Base-by-base conservation (phyloP, 2,113 vertebrate species). In the Chaetops frenatus region DNA sequence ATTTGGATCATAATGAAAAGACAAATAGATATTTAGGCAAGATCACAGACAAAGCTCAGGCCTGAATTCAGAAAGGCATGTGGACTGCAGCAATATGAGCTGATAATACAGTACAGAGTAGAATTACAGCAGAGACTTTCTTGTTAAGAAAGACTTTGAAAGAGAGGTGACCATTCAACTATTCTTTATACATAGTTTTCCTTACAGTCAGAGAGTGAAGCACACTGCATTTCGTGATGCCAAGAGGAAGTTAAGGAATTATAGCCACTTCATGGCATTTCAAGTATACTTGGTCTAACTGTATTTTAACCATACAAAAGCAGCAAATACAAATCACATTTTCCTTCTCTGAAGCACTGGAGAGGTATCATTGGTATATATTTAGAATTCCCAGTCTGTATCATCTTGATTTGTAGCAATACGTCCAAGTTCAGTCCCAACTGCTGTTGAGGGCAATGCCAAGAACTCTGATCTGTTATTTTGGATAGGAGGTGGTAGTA, bases 401-500 rank as follows among this genome's bases (percentile, higher is more conserved):
- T 96, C 93, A 80, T 79, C 74, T 58, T 96, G 95, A 74, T 95
- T 92, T 94, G 95, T 85, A 81, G 96, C 93, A 64, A 67, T 40
- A 61, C 1, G 29, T 72, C 96, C 94, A 19, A 89, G 88, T 85
- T 96, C 84, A 78, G 92, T 94, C 95, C 94, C 88, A 22, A 38
- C 60, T 53, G 85, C 62, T 67, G 40, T 66, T n/a, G 97, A 96
- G 20, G 94, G 95, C 60, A 74, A 42, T 27, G 97, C 94, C 15
- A 95, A 93, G 73, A 98, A 86, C 44, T 97, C 97, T 13, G 98
- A 97, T 95, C 97, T 98, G 86, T 96, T 96, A 56, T 98, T 97
- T 58, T 98, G 98, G 79, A 98, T 87, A 35, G 98, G 98, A 85
- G 99, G 99, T 95, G 99, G 99, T 98, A 99, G 97, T 53, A 99